Base-by-base conservation (phyloP, 2,113 vertebrate species). In the Athene cunicularia region DNA sequence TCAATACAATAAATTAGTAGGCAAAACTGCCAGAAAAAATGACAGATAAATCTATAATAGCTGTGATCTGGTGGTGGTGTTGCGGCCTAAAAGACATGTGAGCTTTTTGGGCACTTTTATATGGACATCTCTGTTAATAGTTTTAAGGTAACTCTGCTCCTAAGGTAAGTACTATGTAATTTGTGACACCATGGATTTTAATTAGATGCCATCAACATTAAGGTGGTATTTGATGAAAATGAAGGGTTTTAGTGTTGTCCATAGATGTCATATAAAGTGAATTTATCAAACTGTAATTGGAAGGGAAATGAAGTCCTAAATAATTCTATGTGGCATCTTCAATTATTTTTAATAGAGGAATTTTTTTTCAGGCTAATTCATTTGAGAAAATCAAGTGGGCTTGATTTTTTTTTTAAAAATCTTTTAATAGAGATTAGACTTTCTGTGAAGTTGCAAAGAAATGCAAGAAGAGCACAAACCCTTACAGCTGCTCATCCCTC, bases 1-100 rank as follows among this genome's bases (percentile, higher is more conserved):
- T 85, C 77, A 37, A 39, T 86, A 76, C 17, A 37, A 39, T 39
- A 88, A 94, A 94, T 93, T 95, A 92, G 85, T 71, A 96, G 79
- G 68, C 75, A 95, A 95, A 89, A 26, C 21, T 91, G 77, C 27
- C 53, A 62, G 88, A 62, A 90, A 90, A 83, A 62, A 68, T 86
- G 32, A 41, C n/a, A 72, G 68, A 85, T 49, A 50, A 86, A 52
- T 88, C 45, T 66, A 12, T 32, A 79, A 59, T 35, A 76, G 39
- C 63, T 84, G n/a, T 53, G 67, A 86, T 45, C 22, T 64, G 53
- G 35, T 3, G 9, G 47, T 39, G 43, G 3, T 49, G 32, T 14
- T 92, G 52, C 35, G 60, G 52, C 43, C 35, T 20, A 28, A 52
- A 53, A 62, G 64, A 75, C 30, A 47, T 16, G 14, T 58, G 32